A percentile compares a stretch with the other conserved stretches of the same genome.
These are phyloP conservation scores for Athalia cordata DNA, from an alignment of 2,888 invertebrate genomes.

Conservation along the genomic window DNA sequence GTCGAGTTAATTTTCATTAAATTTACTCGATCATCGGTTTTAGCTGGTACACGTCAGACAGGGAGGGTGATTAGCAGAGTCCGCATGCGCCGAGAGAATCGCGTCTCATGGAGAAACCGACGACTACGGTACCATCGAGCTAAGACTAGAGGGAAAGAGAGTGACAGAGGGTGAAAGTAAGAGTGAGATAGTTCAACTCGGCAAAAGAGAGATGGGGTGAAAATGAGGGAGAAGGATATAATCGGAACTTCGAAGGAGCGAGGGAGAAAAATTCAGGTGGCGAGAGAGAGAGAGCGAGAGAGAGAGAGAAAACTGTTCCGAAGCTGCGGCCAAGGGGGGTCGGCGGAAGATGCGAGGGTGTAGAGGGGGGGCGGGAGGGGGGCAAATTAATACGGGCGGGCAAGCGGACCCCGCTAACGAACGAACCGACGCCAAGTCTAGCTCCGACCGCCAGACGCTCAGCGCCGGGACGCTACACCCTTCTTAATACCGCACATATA, in stretches of 20 bases:
- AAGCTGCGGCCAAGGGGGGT: conserved; percentile 37
- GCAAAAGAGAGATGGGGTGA: conserved; percentile 43
- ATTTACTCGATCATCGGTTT: conserved; percentile 18
- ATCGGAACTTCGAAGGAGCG: conserved; percentile 60
- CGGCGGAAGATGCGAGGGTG: conserved; percentile 55
- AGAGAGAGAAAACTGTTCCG: conserved; percentile 16
- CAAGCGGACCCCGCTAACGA: conserved; percentile 71
- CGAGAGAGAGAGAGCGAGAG: conserved; percentile 3
- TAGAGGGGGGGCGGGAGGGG: conserved; percentile 69
- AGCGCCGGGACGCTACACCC: conserved; percentile 59
- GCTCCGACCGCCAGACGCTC: conserved; percentile 67
- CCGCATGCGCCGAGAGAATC: conserved; percentile 66
- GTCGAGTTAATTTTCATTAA: conserved; percentile 17
- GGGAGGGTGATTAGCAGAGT: conserved; percentile 64
- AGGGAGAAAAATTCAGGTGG: conserved; percentile 47
- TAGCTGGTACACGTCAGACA: conserved; percentile 49
- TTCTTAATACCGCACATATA: not conserved
- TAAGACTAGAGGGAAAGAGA: conserved; percentile 46
- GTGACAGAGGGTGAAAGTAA: conserved; percentile 49
- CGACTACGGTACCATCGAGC: conserved; percentile 27
- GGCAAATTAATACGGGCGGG: conserved; percentile 72
- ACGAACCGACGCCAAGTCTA: conserved; percentile 71
- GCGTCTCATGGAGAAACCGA: conserved; percentile 51
- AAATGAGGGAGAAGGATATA: conserved; percentile 48
- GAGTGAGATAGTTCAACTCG: not conserved